A percentile compares a stretch with the other conserved stretches of the same genome.
Evolutionary conservation across 1,140 invertebrate species (phyloP).

Genomic region (Drosophila funebris): DNA sequence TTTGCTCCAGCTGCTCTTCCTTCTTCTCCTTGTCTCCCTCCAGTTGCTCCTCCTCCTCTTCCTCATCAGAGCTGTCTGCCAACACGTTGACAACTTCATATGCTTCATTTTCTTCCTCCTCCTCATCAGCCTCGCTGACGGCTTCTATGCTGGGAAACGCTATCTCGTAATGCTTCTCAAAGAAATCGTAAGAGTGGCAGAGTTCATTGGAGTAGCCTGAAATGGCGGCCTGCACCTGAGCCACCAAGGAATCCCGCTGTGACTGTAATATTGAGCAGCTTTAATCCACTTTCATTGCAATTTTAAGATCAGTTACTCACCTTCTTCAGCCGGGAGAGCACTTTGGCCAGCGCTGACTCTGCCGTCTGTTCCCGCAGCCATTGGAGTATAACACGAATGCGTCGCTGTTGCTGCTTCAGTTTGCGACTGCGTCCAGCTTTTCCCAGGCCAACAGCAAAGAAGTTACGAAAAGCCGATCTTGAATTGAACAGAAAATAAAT

Average conservation of each 20-base stretch:
- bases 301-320: constrained; percentile 12
- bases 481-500: background rate
- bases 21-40: constrained; percentile 9
- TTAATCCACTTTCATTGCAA: background rate
- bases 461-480: constrained; percentile 87
- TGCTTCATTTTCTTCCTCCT: constrained; percentile 9
- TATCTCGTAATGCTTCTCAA: constrained; percentile 83
- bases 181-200: constrained; percentile 85
- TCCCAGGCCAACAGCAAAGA: constrained; percentile 87
- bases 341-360: constrained; percentile 88
- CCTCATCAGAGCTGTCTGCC: constrained; percentile 1
- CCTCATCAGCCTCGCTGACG: constrained; percentile 35
- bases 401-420: constrained; percentile 86
- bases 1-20: background rate
- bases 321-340: constrained; percentile 86
- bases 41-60: background rate
- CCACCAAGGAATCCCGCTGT: constrained; percentile 84
- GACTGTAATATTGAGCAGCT: constrained; percentile 33
- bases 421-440: constrained; percentile 86
- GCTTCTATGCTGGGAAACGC: constrained; percentile 48
- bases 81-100: background rate
- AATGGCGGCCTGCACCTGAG: constrained; percentile 86
- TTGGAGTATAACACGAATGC: constrained; percentile 88
- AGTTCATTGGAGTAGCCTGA: constrained; percentile 86
- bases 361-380: constrained; percentile 90